phyloP scores from a whole-genome alignment of 2,888 invertebrate species.

The Argynnis bischoffii region DNA sequence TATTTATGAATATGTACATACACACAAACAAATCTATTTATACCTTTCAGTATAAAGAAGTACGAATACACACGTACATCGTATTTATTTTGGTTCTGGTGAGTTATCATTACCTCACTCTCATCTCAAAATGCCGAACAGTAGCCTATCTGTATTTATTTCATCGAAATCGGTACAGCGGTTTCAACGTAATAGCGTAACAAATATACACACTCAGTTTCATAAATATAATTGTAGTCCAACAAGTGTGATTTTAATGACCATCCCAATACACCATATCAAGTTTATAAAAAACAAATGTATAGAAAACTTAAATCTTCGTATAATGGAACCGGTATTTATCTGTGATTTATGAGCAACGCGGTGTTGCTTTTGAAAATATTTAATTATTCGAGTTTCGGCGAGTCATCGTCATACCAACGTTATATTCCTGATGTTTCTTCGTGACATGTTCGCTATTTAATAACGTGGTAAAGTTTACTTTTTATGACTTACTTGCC shows the following conservation, averaged over 20 bases:
- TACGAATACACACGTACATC: too few relatives aligned
- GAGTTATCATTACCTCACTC: too few relatives aligned
- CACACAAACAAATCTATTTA: too few relatives aligned
- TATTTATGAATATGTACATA: too few relatives aligned
- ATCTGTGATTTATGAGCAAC: conserved; percentile 42
- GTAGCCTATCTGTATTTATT: background rate
- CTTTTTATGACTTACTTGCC: too few relatives aligned
- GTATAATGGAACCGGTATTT: conserved; percentile 33
- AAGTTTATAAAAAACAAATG: background rate
- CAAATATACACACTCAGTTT: too few relatives aligned
- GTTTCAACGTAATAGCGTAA: background rate
- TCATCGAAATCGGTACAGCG: background rate
- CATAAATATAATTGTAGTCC: background rate
- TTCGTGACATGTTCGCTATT: conserved; percentile 23
- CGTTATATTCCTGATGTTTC: conserved; percentile 20
- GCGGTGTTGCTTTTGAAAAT: conserved; percentile 45
- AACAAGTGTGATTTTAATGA: background rate
- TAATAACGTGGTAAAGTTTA: background rate
- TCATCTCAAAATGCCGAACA: too few relatives aligned
- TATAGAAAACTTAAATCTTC: background rate
- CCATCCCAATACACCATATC: background rate
- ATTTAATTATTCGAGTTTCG: conserved; percentile 71
- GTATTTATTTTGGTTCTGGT: too few relatives aligned
- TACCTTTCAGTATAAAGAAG: too few relatives aligned
- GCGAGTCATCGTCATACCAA: conserved; percentile 67